A percentile compares a stretch with the other conserved stretches of the same genome.
Evolutionary conservation across 1,140 invertebrate species (phyloP).

Genomic region (Anthonomus grandis): DNA sequence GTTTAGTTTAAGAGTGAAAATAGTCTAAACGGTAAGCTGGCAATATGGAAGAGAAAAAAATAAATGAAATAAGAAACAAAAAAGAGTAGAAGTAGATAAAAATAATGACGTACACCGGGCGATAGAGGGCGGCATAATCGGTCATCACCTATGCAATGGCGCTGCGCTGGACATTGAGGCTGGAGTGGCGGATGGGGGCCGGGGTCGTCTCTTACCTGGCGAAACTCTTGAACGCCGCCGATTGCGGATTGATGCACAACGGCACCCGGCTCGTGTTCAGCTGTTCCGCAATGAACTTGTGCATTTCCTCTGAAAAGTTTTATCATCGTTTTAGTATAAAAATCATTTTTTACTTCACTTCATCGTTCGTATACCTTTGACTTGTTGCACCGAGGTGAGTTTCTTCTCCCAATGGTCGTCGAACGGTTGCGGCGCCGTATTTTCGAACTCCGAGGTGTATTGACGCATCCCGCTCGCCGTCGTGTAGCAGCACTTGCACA

Average conservation of each 20-base stretch:
- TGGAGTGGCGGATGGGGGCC: constrained; percentile 47
- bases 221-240: constrained; percentile 98
- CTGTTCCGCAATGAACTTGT: constrained; percentile 97
- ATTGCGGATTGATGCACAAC: constrained; percentile 98
- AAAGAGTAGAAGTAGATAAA: too few species aligned
- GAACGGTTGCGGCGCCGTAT: constrained; percentile 81
- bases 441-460: constrained; percentile 92
- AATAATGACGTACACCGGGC: constrained; percentile 57
- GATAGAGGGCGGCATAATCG: constrained; percentile 54
- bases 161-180: constrained; percentile 50
- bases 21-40: too few species aligned
- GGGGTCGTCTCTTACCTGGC: constrained; percentile 96
- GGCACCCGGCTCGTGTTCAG: constrained; percentile 91
- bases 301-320: constrained; percentile 86
- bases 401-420: constrained; percentile 94
- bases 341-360: too few species aligned
- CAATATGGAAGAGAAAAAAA: too few species aligned
- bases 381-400: constrained; percentile 85
- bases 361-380: too few species aligned
- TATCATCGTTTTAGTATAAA: background rate
- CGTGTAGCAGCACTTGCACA: constrained; percentile 97
- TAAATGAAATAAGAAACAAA: too few species aligned
- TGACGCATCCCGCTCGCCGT: constrained; percentile 72
- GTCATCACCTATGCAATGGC: constrained; percentile 52
- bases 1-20: too few species aligned